These are phyloP conservation scores for Lytechinus pictus DNA, from an alignment of 35 echinoderm and acorn worm species.

Conservation along the genomic window DNA sequence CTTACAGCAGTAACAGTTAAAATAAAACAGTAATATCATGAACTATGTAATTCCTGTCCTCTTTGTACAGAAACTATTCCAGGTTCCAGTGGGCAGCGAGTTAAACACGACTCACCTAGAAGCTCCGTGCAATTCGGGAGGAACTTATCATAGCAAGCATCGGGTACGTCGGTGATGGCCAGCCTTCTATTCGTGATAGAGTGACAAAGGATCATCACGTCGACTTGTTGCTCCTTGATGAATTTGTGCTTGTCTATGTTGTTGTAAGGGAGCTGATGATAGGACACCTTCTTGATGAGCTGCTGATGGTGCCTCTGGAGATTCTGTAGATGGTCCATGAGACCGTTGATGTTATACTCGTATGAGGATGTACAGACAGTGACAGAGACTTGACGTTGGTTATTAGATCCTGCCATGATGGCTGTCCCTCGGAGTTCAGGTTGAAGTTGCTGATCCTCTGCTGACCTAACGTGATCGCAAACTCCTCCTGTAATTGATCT, in stretches of 20 bases:
- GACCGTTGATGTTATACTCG: neutral
- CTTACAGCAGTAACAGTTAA: too few species aligned
- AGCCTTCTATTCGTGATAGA: neutral
- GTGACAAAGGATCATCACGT: slow-evolving; percentile 32
- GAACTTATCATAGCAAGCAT: neutral
- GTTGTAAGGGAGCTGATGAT: slow-evolving; percentile 17
- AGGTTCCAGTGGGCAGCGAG: too few species aligned
- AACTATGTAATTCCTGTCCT: too few species aligned
- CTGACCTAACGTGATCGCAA: too few species aligned
- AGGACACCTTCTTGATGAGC: neutral
- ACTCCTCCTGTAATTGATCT: too few species aligned
- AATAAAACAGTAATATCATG: too few species aligned
- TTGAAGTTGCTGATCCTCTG: neutral
- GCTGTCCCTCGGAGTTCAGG: neutral
- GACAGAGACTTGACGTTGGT: neutral
- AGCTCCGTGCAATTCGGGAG: neutral
- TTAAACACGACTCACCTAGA: neutral
- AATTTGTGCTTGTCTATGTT: slow-evolving; percentile 16
- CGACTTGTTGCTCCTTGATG: neutral
- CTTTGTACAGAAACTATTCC: too few species aligned
- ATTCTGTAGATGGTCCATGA: neutral
- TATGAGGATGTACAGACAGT: slow-evolving; percentile 3
- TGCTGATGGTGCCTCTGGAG: neutral
- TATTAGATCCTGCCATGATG: neutral
- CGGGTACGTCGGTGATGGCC: neutral